These are phyloP conservation scores for Betta splendens DNA, from an alignment of 2,797 vertebrate species.

Conservation along the genomic window DNA sequence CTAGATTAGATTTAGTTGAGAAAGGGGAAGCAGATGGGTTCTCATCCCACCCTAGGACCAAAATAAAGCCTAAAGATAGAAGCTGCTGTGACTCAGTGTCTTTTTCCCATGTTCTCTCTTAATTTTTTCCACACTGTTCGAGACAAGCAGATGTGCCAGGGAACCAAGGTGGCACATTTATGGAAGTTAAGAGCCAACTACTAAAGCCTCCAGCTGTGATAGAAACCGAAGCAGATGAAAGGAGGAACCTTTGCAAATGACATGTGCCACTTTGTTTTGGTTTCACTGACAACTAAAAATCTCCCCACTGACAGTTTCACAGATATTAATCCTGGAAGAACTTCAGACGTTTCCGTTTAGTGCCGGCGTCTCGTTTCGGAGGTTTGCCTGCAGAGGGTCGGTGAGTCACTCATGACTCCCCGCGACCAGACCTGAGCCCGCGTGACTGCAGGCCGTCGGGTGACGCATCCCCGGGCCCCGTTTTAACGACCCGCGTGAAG, in stretches of 20 bases:
- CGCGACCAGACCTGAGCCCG: constrained; percentile 38
- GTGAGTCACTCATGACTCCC: constrained; percentile 56
- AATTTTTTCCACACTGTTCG: constrained; percentile 8
- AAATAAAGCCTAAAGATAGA: constrained; percentile 47
- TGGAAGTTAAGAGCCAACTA: constrained; percentile 42
- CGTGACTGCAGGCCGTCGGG: constrained; percentile 10
- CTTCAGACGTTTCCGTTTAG: constrained; percentile 24
- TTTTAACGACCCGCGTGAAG: constrained; percentile 41
- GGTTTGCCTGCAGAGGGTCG: constrained; percentile 22
- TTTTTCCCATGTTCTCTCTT: constrained; percentile 32
- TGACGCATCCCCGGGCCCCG: constrained; percentile 50
- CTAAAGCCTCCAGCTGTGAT: constrained; percentile 16
- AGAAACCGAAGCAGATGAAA: constrained; percentile 8
- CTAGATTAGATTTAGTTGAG: constrained; percentile 40
- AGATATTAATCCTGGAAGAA: constrained; percentile 44
- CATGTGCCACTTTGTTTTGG: constrained; percentile 25
- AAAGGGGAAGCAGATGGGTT: constrained; percentile 42
- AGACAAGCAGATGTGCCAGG: constrained; percentile 15
- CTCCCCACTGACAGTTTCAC: constrained; percentile 8
- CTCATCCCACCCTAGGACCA: constrained; percentile 42
- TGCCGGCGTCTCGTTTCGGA: constrained; percentile 22
- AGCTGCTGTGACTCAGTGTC: constrained; percentile 26
- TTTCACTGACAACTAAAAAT: constrained; percentile 17
- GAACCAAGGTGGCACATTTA: constrained; percentile 19
- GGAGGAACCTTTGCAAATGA: constrained; percentile 29